Base-by-base conservation (phyloP, 2,888 invertebrate genomes). In the Diarsia rubi region DNA sequence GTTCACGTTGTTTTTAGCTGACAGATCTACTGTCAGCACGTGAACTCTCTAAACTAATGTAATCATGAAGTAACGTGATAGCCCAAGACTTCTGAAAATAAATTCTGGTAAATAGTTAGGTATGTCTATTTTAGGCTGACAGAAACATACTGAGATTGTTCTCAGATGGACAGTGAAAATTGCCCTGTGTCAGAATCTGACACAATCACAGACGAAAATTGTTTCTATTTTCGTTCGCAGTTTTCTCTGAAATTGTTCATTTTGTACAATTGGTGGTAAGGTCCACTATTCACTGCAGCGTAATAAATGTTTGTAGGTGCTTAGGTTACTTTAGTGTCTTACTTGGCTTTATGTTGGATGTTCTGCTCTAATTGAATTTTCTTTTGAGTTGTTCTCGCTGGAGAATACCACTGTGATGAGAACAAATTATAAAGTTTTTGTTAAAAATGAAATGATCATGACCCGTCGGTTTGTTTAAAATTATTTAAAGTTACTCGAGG, bases 361-460 rank as follows among this genome's bases (percentile, higher is more conserved):
- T 54, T 78, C 54, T 69, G 44, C 47, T 54, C 42, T 78, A 83
- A 83, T 78, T 78, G 60, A 83, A 83, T 69, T 78, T 78, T 78
- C 78, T 82, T 54, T 44, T 44, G 31, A 65, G 16, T n/a, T 21
- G 21, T 60, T 19, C 31, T 75, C 16, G 9, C 24, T 5, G 37
- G 73, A 73, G 14, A 73, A 19, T 76, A 42, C 19, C 21, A n/a
- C 47, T 57, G 42, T 42, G 31, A 27, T 27, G 4, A 57, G 9
- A 44, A 31, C 24, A 1, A 24, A 44, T 79, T 75, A 31, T 72
- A 12, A 44, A 16, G 31, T 71, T 59, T n/a, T 16, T 69, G 6
- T 44, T 6, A 6, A 49, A 73, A 47, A 24, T 14, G 0, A 57
- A 37, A 71, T 45, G 11, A 11, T 4, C 1, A 2, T 44, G 24